Evolutionary conservation across 2,888 invertebrate genomes (phyloP).

Genomic region (Harpalus rufipes): DNA sequence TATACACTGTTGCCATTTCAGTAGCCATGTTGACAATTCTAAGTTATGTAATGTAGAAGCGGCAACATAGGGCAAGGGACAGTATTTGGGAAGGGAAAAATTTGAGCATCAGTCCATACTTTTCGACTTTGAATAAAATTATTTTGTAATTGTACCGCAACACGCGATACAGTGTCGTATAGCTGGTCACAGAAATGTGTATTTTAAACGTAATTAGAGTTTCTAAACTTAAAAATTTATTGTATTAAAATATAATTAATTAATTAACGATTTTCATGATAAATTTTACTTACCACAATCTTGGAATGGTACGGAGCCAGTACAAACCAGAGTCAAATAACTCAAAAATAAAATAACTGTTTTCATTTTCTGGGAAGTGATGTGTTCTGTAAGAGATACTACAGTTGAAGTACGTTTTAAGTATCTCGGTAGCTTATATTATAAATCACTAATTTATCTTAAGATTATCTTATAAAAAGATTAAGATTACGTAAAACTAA

Average conservation of each 20-base stretch:
- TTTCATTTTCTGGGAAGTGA: slow-evolving; percentile 17
- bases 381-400: neutral
- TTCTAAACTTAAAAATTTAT: neutral
- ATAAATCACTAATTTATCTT: slow-evolving; percentile 25
- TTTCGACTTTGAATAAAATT: no score
- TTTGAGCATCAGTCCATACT: no score
- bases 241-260: neutral
- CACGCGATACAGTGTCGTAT: neutral
- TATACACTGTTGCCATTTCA: no score
- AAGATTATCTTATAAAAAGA: slow-evolving; percentile 20
- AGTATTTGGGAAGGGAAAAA: no score
- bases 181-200: neutral
- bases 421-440: slow-evolving; percentile 47
- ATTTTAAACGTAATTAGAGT: neutral
- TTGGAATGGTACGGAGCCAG: slow-evolving; percentile 68
- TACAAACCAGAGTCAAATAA: slow-evolving; percentile 2
- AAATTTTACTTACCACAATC: slow-evolving; percentile 69
- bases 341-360: slow-evolving; percentile 49
- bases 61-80: no score
- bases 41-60: no score
- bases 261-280: neutral
- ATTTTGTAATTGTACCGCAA: neutral
- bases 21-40: no score
- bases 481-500: neutral
- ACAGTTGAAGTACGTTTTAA: neutral